Evolutionary conservation across 1,140 invertebrate genomes (phyloP).

Genomic region (Drosophila persimilis): DNA sequence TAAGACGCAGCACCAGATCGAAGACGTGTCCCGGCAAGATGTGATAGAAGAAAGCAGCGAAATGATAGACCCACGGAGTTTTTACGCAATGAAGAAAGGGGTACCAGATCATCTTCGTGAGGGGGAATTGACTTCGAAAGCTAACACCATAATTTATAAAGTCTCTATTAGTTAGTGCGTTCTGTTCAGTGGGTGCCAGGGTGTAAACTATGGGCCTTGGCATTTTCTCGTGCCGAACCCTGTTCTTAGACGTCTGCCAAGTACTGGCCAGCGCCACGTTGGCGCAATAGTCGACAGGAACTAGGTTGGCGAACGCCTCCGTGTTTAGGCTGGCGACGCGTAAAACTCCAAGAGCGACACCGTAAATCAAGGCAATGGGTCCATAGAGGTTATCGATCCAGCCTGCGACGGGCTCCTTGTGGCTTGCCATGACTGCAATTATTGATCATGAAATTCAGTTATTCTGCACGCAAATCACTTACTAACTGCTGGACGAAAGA

Average conservation of each 20-base stretch:
- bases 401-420: conserved; percentile 88
- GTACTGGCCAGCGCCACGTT: conserved; percentile 89
- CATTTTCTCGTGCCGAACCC: background rate
- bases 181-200: conserved; percentile 86
- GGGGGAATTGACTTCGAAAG: conserved; percentile 65
- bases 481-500: conserved; percentile 89
- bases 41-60: conserved; percentile 84
- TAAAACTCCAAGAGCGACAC: conserved; percentile 88
- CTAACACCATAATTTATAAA: conserved; percentile 76
- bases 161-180: conserved; percentile 85
- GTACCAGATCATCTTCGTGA: conserved; percentile 83
- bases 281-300: conserved; percentile 91
- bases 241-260: conserved; percentile 85
- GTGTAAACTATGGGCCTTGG: conserved; percentile 86
- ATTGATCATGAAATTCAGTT: conserved; percentile 86
- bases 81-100: conserved; percentile 78
- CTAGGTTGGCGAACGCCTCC: conserved; percentile 83
- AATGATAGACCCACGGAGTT: conserved; percentile 74
- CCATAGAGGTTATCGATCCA: conserved; percentile 97
- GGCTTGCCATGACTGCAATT: conserved; percentile 89
- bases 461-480: conserved; percentile 84
- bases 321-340: conserved; percentile 85
- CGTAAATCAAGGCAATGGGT: conserved; percentile 89
- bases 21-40: conserved; percentile 85
- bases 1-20: conserved; percentile 83